Conservation (phyloP, 2,797 vertebrate genomes). For the Pangasius mekongensis region DNA sequence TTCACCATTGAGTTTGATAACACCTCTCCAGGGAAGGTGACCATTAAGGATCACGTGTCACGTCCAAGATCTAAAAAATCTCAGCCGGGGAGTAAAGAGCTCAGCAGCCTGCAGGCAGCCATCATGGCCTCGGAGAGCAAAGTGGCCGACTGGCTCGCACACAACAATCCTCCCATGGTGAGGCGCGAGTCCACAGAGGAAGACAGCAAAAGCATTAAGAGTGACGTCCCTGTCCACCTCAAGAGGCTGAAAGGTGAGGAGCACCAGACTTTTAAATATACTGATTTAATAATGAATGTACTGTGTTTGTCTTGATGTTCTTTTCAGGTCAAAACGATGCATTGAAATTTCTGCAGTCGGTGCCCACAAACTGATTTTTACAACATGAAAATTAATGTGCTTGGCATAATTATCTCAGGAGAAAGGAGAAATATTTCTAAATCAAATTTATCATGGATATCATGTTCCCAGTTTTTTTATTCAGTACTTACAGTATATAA, state of each 20-base stretch:
- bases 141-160: conserved; percentile 97
- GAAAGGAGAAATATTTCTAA: neutral
- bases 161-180: conserved; percentile 93
- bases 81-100: conserved; percentile 79
- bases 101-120: conserved; percentile 90
- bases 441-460: neutral
- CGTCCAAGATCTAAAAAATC: conserved; percentile 88
- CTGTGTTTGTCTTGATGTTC: neutral
- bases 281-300: neutral
- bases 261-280: neutral
- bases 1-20: conserved; percentile 99
- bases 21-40: conserved; percentile 94
- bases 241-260: conserved; percentile 93
- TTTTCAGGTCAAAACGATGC: neutral
- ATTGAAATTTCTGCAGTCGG: neutral
- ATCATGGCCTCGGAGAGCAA: conserved; percentile 98
- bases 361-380: neutral
- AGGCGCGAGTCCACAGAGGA: conserved; percentile 91
- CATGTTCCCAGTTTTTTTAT: neutral
- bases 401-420: neutral
- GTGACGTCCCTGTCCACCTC: conserved; percentile 93
- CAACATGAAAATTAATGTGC: neutral
- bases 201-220: conserved; percentile 97
- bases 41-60: conserved; percentile 96
- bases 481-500: neutral